These are phyloP conservation scores for Copsychus sechellarum DNA, from an alignment of 2,113 vertebrate genomes.

Conservation along the genomic window DNA sequence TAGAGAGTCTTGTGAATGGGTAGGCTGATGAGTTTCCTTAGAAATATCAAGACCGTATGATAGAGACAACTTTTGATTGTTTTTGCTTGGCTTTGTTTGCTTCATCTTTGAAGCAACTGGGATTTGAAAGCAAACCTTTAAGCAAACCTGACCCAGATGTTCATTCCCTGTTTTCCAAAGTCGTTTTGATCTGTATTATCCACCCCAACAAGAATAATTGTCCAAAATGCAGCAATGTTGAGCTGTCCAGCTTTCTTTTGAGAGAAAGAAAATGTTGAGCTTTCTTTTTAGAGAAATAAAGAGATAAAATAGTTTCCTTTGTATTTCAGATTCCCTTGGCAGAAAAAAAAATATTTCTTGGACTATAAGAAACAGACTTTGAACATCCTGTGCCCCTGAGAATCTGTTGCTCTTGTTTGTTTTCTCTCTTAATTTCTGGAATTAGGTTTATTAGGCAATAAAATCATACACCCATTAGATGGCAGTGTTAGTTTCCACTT, in stretches of 20 bases:
- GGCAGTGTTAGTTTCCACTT: conserved; percentile 46
- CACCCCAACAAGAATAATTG: neutral
- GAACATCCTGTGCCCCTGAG: neutral
- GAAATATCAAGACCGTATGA: neutral
- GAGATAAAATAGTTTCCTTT: neutral
- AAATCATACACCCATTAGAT: conserved; percentile 13
- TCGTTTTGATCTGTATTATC: neutral
- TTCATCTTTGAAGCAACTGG: neutral
- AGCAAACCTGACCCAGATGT: neutral
- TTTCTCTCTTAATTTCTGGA: neutral
- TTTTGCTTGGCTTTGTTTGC: neutral
- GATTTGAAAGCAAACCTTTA: neutral
- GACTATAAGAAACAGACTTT: neutral
- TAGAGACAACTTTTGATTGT: neutral
- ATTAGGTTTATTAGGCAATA: neutral
- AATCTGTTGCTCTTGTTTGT: neutral
- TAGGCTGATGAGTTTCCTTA: neutral
- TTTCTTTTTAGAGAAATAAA: neutral
- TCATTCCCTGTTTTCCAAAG: neutral
- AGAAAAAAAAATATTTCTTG: neutral
- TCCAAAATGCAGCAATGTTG: neutral
- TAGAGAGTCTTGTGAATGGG: neutral
- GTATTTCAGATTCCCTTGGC: neutral
- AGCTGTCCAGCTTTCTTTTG: neutral
- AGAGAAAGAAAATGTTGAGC: too few species aligned